Evolutionary conservation across 2,888 invertebrate species (phyloP), one percentile per base, ranked within the genome.

Genomic region (Drosophila yooni): DNA sequence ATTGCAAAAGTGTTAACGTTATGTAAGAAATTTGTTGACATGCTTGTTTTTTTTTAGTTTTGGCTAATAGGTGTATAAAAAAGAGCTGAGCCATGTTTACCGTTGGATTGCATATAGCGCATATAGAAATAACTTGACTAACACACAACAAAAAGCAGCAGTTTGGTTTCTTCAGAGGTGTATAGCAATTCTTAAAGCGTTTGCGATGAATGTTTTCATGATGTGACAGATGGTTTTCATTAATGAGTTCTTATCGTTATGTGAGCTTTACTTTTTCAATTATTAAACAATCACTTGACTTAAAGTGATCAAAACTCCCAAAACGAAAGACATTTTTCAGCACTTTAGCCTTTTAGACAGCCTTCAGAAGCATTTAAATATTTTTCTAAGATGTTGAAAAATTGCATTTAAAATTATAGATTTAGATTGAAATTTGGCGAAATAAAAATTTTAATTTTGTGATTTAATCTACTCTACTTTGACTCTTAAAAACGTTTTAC

Each of bases 121-220:
- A 56, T 38, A 38, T n/a, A 56, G 36, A 63, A 53, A 62, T 38
- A 70, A 77, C 66, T 77, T 83, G 83, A 77, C 82, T 76, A 81
- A 88, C 75, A 76, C 78, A 81, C 70, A 86, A 89, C 54, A 71
- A 71, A 70, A 79, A 84, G 79, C 89, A 73, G 79, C 88, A 60
- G 81, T 51, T 67, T 67, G 82, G 56, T 71, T 69, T 69, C 77
- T 62, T 78, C 70, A 71, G 36, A 71, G 65, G 71, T 76, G 62
- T 72, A 79, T 79, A 62, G 27, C 50, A 70, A 62, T 64, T 85
- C 68, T 67, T 67, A 69, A 79, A 76, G 70, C 87, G 64, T 69
- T 78, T 74, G 67, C 65, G 75, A 84, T 85, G 85, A 79, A 68
- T 75, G 66, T 64, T 81, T 67, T 78, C 69, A 74, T 85, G 73